Percentiles rank a stretch among this genome's conserved stretches.
phyloP scores from a whole-genome alignment of 1,140 invertebrate species.

The Eulimnadia texana region DNA sequence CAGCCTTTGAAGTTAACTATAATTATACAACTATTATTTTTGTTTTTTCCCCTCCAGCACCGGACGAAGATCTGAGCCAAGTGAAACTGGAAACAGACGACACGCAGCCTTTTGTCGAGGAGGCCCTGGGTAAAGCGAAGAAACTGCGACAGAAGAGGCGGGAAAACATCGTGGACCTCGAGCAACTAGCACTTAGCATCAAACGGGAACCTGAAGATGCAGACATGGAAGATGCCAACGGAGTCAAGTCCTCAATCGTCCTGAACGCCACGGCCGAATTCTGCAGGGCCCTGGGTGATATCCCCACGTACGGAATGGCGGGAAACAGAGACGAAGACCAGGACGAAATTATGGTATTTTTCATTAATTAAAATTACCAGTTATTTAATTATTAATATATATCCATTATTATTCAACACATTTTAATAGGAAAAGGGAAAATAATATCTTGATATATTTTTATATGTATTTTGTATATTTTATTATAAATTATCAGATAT shows the following conservation, averaged over 20 bases:
- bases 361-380: too few species aligned
- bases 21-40: neutral
- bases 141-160: constrained; percentile 39
- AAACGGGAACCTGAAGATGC: constrained; percentile 14
- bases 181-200: neutral
- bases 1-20: too few species aligned
- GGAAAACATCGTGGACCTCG: neutral
- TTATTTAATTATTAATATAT: too few species aligned
- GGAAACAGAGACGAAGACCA: constrained; percentile 71
- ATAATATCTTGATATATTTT: too few species aligned
- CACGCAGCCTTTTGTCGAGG: constrained; percentile 54
- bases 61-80: constrained; percentile 38
- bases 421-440: too few species aligned
- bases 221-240: constrained; percentile 14
- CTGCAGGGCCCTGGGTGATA: constrained; percentile 87
- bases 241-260: constrained; percentile 41
- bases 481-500: too few species aligned
- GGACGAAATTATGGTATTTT: constrained; percentile 59
- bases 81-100: constrained; percentile 54
- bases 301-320: constrained; percentile 78
- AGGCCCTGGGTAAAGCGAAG: constrained; percentile 56
- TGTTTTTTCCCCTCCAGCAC: constrained; percentile 17
- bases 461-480: too few species aligned
- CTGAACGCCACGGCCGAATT: constrained; percentile 93
- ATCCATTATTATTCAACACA: too few species aligned